Conservation (phyloP, 2,888 invertebrate species). For the Drosophila borborema region DNA sequence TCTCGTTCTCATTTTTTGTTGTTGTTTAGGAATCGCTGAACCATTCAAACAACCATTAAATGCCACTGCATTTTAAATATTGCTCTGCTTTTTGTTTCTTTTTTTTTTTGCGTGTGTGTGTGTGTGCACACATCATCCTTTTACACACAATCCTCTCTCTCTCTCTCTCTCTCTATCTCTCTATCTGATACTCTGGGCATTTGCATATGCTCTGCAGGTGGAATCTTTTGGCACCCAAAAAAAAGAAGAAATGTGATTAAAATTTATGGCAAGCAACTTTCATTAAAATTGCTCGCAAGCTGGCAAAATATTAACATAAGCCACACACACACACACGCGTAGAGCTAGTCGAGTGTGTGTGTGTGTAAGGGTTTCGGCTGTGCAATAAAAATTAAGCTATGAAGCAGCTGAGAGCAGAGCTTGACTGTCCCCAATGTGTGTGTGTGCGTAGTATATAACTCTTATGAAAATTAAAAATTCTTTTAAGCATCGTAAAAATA, state of each 20-base stretch:
- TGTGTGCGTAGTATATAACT: conserved; percentile 37
- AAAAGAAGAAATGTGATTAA: conserved; percentile 55
- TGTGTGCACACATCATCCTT: neutral
- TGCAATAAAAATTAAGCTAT: conserved; percentile 75
- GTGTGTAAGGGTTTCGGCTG: conserved; percentile 34
- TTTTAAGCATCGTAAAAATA: conserved; percentile 57
- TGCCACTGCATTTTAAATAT: conserved; percentile 60
- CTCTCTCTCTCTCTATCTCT: neutral
- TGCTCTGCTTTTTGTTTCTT: conserved; percentile 29
- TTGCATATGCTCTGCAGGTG: conserved; percentile 25
- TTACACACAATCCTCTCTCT: neutral
- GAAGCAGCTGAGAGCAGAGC: conserved; percentile 45
- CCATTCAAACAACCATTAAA: conserved; percentile 78
- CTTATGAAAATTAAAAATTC: conserved; percentile 81
- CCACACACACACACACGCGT: conserved; percentile 39
- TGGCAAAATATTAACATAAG: conserved; percentile 66
- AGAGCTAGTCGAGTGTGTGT: neutral
- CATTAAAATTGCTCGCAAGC: conserved; percentile 63
- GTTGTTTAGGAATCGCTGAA: conserved; percentile 73
- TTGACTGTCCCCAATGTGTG: conserved; percentile 29
- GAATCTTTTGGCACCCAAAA: conserved; percentile 10
- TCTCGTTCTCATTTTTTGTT: conserved; percentile 55
- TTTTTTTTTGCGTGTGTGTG: neutral
- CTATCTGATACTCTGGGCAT: neutral
- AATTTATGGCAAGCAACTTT: conserved; percentile 64